Conservation (phyloP, 1,140 invertebrate species). For the Drosophila azteca region DNA sequence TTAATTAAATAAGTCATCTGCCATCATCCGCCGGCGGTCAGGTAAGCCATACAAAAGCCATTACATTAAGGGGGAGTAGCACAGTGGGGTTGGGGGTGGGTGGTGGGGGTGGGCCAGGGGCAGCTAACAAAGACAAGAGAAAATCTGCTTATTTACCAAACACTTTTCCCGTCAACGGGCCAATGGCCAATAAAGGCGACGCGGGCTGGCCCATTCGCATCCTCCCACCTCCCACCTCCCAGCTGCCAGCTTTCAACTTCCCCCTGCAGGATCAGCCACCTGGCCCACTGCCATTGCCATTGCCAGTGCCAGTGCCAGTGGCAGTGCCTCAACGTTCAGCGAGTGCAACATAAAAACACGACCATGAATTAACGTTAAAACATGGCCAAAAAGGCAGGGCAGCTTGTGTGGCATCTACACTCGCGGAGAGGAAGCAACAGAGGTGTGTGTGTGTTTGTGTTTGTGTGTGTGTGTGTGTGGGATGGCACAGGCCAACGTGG, state of each 20-base stretch:
- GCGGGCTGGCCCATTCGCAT: conserved; percentile 14
- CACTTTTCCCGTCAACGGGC: conserved; percentile 57
- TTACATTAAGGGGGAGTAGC: conserved; percentile 61
- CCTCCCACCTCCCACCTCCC: background rate
- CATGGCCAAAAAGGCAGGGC: conserved; percentile 76
- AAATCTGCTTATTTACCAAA: conserved; percentile 77
- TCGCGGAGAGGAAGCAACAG: too few relatives aligned
- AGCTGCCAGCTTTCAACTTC: too few relatives aligned
- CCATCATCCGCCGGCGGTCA: conserved; percentile 27
- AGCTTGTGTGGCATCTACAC: conserved; percentile 2
- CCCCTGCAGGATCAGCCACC: conserved; percentile 14
- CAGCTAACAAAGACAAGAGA: conserved; percentile 43
- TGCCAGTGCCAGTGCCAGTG: conserved; percentile 16
- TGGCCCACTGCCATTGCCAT: conserved; percentile 41
- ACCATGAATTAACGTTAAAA: conserved; percentile 83
- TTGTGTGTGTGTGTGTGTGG: background rate
- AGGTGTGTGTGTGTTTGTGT: conserved; percentile 1
- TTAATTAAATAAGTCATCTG: conserved; percentile 77
- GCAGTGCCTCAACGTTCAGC: conserved; percentile 26
- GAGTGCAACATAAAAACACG: conserved; percentile 80
- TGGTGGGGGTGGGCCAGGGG: background rate
- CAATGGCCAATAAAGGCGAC: conserved; percentile 69
- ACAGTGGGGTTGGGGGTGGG: conserved; percentile 12
- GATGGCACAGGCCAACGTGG: conserved; percentile 1
- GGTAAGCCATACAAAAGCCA: conserved; percentile 73